phyloP scores from a whole-genome alignment of 2,888 invertebrate species.

The Acrocyrtus sp. region DNA sequence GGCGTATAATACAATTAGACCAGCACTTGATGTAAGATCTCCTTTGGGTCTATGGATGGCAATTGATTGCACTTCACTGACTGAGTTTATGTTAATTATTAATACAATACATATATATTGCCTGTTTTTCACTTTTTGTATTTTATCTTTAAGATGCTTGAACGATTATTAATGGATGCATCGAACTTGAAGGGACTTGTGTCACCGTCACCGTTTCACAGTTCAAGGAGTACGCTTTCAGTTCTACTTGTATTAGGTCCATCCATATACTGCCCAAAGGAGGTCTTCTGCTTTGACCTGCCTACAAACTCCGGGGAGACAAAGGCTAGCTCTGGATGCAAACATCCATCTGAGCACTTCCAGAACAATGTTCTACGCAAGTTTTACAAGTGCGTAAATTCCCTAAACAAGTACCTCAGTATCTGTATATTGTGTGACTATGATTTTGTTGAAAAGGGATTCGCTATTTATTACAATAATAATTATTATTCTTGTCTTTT shows the following conservation, averaged over 20 bases:
- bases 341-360: neutral
- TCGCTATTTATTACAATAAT: too few relatives aligned
- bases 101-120: too few relatives aligned
- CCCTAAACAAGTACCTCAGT: too few relatives aligned
- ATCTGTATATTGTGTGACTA: too few relatives aligned
- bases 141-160: neutral
- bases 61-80: neutral
- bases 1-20: constrained; percentile 9
- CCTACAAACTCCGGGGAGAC: constrained; percentile 3
- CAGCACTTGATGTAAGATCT: constrained; percentile 16
- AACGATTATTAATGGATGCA: neutral
- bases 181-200: neutral
- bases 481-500: too few relatives aligned
- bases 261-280: constrained; percentile 53
- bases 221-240: too few relatives aligned
- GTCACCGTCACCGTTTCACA: constrained; percentile 31
- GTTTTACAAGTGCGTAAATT: constrained; percentile 55
- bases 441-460: too few relatives aligned
- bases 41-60: too few relatives aligned
- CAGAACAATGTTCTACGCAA: constrained; percentile 13
- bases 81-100: neutral
- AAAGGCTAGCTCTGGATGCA: neutral
- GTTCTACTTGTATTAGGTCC: too few relatives aligned
- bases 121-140: too few relatives aligned
- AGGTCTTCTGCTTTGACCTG: constrained; percentile 45